These are phyloP conservation scores for Suncus etruscus DNA, from an alignment of 2,113 vertebrate species.

Conservation along the genomic window DNA sequence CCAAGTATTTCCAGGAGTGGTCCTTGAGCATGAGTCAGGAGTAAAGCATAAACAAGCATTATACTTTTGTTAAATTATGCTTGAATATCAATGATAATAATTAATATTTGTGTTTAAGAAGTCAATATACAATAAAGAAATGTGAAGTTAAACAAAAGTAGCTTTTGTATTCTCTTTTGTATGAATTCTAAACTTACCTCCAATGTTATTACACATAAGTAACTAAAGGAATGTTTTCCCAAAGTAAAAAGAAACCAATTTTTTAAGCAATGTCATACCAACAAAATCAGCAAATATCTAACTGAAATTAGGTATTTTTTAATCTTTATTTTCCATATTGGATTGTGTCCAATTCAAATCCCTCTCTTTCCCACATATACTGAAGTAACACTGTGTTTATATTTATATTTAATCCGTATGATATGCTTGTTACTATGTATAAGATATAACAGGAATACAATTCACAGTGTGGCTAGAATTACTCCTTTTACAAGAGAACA, in stretches of 20 bases:
- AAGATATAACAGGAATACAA: neutral
- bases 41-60: neutral
- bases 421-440: neutral
- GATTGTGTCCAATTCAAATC: neutral
- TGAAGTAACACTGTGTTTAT: neutral
- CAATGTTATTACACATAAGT: neutral
- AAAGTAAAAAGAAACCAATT: slow-evolving; percentile 24
- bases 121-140: neutral
- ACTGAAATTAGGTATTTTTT: slow-evolving; percentile 5
- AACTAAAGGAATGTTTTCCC: neutral
- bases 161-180: neutral
- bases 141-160: neutral
- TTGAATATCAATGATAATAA: neutral
- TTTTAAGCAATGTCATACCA: neutral
- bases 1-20: too few relatives aligned
- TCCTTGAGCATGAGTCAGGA: too few relatives aligned
- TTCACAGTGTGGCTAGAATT: accelerated
- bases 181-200: neutral
- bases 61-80: neutral
- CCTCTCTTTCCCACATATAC: neutral
- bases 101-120: slow-evolving; percentile 3
- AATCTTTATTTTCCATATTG: slow-evolving; percentile 10
- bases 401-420: neutral
- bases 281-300: neutral
- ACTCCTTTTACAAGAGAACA: neutral